Conservation (phyloP, 1,140 invertebrate genomes). For the Drosophila teissieri region DNA sequence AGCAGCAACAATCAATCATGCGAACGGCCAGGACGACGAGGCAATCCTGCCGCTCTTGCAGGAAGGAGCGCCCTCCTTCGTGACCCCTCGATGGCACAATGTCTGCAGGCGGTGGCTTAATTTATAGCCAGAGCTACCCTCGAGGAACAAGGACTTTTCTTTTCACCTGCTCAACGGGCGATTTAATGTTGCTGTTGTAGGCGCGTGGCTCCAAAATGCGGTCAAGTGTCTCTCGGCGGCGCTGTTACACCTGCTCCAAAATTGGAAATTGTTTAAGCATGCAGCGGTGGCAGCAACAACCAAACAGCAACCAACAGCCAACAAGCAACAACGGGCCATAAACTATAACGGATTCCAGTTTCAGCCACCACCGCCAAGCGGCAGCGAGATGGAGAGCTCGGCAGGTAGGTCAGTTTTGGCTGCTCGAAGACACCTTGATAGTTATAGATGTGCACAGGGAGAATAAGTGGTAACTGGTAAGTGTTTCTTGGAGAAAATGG, state of each 20-base stretch:
- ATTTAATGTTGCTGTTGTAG: conserved; percentile 59
- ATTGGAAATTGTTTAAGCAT: conserved; percentile 56
- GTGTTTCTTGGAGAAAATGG: too few relatives aligned
- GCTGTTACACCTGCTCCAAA: conserved; percentile 78
- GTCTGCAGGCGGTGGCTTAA: conserved; percentile 76
- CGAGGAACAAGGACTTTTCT: conserved; percentile 69
- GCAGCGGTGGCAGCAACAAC: background rate
- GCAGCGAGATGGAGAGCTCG: conserved; percentile 31
- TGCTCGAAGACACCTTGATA: conserved; percentile 51
- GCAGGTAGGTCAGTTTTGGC: conserved; percentile 75
- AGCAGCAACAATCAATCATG: conserved; percentile 75
- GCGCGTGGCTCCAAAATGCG: conserved; percentile 81
- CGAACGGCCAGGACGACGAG: conserved; percentile 18
- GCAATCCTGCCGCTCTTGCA: conserved; percentile 49
- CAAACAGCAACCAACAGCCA: conserved; percentile 1
- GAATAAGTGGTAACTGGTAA: background rate
- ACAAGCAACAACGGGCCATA: conserved; percentile 64
- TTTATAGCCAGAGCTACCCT: conserved; percentile 76
- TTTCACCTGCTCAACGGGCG: conserved; percentile 69
- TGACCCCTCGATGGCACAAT: conserved; percentile 43
- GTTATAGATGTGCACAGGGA: conserved; percentile 30
- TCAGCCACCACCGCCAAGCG: conserved; percentile 61
- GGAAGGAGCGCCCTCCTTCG: conserved; percentile 2
- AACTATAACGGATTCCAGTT: conserved; percentile 83
- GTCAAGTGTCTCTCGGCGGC: conserved; percentile 67